These are phyloP conservation scores for Luehdorfia chinensis DNA, from an alignment of 1,140 invertebrate species.

Conservation along the genomic window DNA sequence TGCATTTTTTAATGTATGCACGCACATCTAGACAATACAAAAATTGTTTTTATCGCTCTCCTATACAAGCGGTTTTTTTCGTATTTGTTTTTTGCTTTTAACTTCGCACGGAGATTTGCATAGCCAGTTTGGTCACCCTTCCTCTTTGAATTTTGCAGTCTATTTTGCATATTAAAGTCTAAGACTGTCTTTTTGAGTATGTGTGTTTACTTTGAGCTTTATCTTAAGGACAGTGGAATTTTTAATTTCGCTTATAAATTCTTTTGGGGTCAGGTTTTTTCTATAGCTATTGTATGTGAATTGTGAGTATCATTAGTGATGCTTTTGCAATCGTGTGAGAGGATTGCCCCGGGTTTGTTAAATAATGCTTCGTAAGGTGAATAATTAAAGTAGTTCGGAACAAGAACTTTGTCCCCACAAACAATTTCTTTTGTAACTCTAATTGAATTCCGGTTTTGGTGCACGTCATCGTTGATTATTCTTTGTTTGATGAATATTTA, in stretches of 20 bases:
- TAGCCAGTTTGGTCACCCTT: slow-evolving; percentile 62
- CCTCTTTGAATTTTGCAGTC: slow-evolving; percentile 39
- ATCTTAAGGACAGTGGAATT: slow-evolving; percentile 65
- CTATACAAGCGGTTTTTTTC: slow-evolving; percentile 66
- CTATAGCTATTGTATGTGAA: slow-evolving; percentile 32
- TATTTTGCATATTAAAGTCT: slow-evolving; percentile 66
- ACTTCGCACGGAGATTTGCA: slow-evolving; percentile 74
- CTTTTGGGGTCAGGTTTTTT: slow-evolving; percentile 66
- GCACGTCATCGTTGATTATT: slow-evolving; percentile 61
- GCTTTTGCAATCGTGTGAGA: slow-evolving; percentile 64
- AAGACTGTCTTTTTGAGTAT: slow-evolving; percentile 57
- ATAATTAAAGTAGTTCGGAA: slow-evolving; percentile 62
- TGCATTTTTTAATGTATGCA: slow-evolving; percentile 53
- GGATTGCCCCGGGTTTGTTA: slow-evolving; percentile 35
- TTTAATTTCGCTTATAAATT: slow-evolving; percentile 64
- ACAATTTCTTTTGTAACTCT: slow-evolving; percentile 65
- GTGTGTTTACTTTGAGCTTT: slow-evolving; percentile 69
- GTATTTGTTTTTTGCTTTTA: slow-evolving; percentile 71
- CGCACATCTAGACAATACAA: slow-evolving; percentile 50
- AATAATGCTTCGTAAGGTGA: slow-evolving; percentile 37
- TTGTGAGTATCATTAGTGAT: slow-evolving; percentile 65
- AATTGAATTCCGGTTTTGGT: slow-evolving; percentile 73
- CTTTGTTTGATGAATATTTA: slow-evolving; percentile 70
- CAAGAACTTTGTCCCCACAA: slow-evolving; percentile 56
- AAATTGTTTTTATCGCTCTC: slow-evolving; percentile 70